Evolutionary conservation across 2,888 invertebrate genomes (phyloP).

Genomic region (Elysia crispata): DNA sequence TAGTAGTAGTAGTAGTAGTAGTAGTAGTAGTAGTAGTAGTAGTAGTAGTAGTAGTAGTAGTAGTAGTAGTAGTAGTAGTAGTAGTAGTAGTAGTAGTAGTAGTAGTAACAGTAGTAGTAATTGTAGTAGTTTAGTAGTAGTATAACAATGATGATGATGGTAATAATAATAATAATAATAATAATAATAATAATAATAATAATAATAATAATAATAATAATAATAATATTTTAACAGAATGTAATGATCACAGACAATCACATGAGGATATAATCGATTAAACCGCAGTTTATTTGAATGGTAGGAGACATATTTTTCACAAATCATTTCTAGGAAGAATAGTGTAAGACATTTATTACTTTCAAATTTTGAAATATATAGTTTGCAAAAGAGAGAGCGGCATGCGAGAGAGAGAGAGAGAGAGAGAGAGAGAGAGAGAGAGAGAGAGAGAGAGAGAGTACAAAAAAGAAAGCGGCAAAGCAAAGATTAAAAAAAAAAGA

Average conservation of each 20-base stretch:
- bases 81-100: constrained; percentile 39
- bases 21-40: constrained; percentile 28
- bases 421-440: neutral
- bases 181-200: neutral
- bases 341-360: too few species aligned
- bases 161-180: too few species aligned
- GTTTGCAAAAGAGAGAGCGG: neutral
- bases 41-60: constrained; percentile 22
- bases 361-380: too few species aligned
- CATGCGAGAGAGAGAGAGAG: neutral
- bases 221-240: too few species aligned
- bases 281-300: too few species aligned
- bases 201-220: neutral
- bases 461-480: constrained; percentile 19
- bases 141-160: too few species aligned
- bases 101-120: too few species aligned
- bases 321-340: too few species aligned
- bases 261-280: too few species aligned
- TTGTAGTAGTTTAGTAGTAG: too few species aligned
- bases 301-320: too few species aligned
- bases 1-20: constrained; percentile 36
- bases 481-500: neutral
- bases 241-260: too few species aligned
- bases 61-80: constrained; percentile 18
- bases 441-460: constrained; percentile 28